Percentiles rank a stretch among this genome's conserved stretches.
phyloP scores from a whole-genome alignment of 2,797 vertebrate genomes.

The Falco rusticolus region DNA sequence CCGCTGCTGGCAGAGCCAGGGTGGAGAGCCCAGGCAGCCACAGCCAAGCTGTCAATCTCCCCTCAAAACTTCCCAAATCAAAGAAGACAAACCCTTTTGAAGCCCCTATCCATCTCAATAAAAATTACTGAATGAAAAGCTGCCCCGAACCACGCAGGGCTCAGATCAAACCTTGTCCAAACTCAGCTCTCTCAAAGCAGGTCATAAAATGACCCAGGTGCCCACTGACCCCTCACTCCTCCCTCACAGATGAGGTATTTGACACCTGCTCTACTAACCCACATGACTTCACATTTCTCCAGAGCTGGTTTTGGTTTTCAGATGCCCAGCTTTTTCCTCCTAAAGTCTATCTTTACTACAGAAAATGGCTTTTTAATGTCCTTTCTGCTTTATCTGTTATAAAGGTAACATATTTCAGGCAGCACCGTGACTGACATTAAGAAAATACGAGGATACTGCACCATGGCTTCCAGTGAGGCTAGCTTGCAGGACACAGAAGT shows the following conservation, averaged over 20 bases:
- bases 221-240: not conserved
- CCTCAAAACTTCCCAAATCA: not conserved
- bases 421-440: not conserved
- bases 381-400: not conserved
- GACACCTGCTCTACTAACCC: not conserved
- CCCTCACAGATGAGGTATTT: not conserved
- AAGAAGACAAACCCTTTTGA: not conserved
- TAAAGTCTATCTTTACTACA: not conserved
- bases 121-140: not conserved
- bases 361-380: not conserved
- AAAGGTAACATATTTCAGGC: not conserved
- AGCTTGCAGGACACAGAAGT: not conserved
- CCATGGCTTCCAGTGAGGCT: not conserved
- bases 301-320: not conserved
- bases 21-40: not conserved
- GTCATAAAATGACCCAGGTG: not conserved
- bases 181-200: not conserved
- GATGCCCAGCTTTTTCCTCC: not conserved
- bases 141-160: not conserved
- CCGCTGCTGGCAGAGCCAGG: not conserved
- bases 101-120: not conserved
- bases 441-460: not conserved
- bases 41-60: not conserved
- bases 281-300: accelerated
- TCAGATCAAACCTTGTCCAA: not conserved